Base-by-base conservation (phyloP, 2,888 invertebrate species). In the Catocala fraxini region DNA sequence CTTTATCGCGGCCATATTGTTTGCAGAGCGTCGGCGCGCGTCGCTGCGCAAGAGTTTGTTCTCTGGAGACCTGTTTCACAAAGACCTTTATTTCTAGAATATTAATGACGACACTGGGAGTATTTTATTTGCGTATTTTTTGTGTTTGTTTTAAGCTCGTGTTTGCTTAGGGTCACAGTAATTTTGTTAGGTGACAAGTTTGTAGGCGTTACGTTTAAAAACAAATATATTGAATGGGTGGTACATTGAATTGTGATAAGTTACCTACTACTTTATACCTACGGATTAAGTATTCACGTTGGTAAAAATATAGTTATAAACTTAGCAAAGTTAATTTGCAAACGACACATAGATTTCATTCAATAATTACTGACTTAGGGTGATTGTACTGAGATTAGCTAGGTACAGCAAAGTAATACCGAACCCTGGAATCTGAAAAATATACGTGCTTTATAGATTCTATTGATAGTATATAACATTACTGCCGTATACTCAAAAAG, bases 11-110 rank as follows among this genome's bases (percentile, higher is more conserved):
- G 91, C 92, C 91, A 91, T 93, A 71, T 88, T 90, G 90, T 90
- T 91, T 93, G 87, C 87, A 54, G 80, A 87, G 87, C 81, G 65
- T 45, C 69, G 85, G 75, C 80, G 81, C 75, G 69, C 61, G 66
- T 41, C 59, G 82, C 85, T 91, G 92, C 93, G 93, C 93, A 92
- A 91, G 91, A 90, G 92, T 92, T 89, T 92, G 89, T 85, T 90
- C 83, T 90, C 84, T 84, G 80, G 86, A 88, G 87, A 92, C 91
- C 89, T 90, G 93, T 92, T 91, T 89, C 83, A 88, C 86, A 87
- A 87, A 90, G 88, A 86, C 82, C 83, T 84, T 83, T 84, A 84
- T 82, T 63, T 63, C 84, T 81, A 78, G 86, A 86, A 89, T 86
- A 85, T 76, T 88, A 90, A 91, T 88, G 88, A 90, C 86, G 83